Base-by-base conservation (phyloP, 2,797 vertebrate species). In the Karalla daura region DNA sequence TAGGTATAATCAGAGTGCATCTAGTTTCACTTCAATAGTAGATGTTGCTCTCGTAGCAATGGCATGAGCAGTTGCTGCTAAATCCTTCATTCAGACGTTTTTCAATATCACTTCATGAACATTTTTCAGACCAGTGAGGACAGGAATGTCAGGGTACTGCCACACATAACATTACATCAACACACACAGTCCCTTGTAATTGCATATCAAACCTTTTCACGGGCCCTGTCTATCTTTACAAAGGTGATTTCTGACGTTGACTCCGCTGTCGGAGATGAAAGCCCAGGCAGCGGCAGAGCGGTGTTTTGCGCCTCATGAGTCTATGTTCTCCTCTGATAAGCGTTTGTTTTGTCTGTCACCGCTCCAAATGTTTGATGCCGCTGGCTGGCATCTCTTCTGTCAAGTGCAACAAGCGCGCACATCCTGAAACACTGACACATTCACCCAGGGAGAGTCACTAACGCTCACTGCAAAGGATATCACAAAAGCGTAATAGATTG, bases 281-380 rank as follows among this genome's bases (percentile, higher is more conserved):
- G 65, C 40, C n/a, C 74, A 41, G 55, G 62, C 59, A 53, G 35
- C 65, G 46, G 55, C 69, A 72, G 53, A 71, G 47, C 61, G 59
- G 52, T 56, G 63, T 77, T 83, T 55, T 76, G 58, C 56, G 64
- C 63, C 60, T 78, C 54, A 1, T 76, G 61, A 80, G 74, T 82
- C 55, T 84, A 52, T 87, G 84, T 88, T 67, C 84, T 74, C 67
- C 63, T 40, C 45, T 83, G 86, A 88, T 83, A 80, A 89, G 64
- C 82, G 68, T 80, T 86, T 59, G 71, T 60, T 86, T 74, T 80
- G 80, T 81, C 78, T 88, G 85, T 86, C 81, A 62, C 70, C 58
- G 67, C 36, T 89, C 82, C 86, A 88, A 79, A 69, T 83, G 72
- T 85, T 88, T 85, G 79, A 83, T 75, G 76, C 78, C n/a, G 52